Evolutionary conservation across 2,888 invertebrate species (phyloP).

Genomic region (Galerucella pusilla): DNA sequence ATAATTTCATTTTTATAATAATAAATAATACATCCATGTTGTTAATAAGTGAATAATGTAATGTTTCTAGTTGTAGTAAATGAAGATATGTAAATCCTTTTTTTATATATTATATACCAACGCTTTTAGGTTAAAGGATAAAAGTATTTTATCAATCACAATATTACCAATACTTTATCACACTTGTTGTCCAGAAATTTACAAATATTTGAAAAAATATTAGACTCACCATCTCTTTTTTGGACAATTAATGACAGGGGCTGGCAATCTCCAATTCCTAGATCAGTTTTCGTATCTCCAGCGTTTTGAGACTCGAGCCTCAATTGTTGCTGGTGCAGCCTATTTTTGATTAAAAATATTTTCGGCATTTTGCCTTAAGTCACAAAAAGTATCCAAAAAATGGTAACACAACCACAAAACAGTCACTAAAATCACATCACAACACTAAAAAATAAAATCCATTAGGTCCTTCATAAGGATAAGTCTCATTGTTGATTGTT

Average conservation of each 20-base stretch:
- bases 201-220: background rate
- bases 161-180: too few relatives aligned
- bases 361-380: constrained; percentile 78
- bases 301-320: constrained; percentile 86
- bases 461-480: constrained; percentile 31
- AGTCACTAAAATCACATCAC: constrained; percentile 37
- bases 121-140: too few relatives aligned
- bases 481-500: constrained; percentile 30
- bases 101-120: too few relatives aligned
- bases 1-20: too few relatives aligned
- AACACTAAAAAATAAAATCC: constrained; percentile 34
- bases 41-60: too few relatives aligned
- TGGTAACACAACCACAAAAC: constrained; percentile 26
- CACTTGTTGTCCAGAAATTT: background rate
- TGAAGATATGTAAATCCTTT: too few relatives aligned
- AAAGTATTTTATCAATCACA: too few relatives aligned
- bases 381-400: constrained; percentile 37
- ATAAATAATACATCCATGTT: too few relatives aligned
- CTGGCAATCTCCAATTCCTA: constrained; percentile 67
- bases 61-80: too few relatives aligned
- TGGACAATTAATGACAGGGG: constrained; percentile 73
- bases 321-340: constrained; percentile 91
- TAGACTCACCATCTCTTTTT: constrained; percentile 64
- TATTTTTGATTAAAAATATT: constrained; percentile 91
- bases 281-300: constrained; percentile 72